phyloP scores from a whole-genome alignment of 2,888 invertebrate genomes.

The Stenchaetothrips biformis region DNA sequence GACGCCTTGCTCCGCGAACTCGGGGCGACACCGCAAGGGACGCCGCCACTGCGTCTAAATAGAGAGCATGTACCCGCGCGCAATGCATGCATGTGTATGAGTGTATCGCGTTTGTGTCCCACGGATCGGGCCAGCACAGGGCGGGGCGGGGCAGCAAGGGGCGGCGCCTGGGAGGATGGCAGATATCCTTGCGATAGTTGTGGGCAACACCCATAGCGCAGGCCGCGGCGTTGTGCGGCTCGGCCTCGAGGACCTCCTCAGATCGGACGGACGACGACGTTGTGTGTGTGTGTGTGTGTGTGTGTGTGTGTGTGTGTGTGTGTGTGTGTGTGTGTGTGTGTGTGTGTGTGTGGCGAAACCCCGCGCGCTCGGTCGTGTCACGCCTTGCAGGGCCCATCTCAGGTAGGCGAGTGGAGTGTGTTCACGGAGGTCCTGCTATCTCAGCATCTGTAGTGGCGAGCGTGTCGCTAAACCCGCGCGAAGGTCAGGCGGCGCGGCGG shows the following conservation, averaged over 20 bases:
- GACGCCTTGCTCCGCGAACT: too few species aligned
- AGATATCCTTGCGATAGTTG: constrained; percentile 13
- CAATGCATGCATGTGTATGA: too few species aligned
- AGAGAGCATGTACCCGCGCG: too few species aligned
- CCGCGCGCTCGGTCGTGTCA: neutral
- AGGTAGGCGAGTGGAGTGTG: too few species aligned
- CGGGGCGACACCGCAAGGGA: too few species aligned
- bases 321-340: too few species aligned
- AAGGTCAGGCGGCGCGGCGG: neutral
- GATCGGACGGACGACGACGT: too few species aligned
- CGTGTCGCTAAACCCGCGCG: neutral
- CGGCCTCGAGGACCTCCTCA: neutral
- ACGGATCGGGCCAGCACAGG: neutral
- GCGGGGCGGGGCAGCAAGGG: neutral
- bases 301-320: neutral
- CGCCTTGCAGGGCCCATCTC: too few species aligned
- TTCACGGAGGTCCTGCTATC: too few species aligned
- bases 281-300: neutral
- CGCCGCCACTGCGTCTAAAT: too few species aligned
- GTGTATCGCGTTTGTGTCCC: neutral
- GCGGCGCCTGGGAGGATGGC: neutral
- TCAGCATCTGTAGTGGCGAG: too few species aligned
- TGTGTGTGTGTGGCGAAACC: neutral
- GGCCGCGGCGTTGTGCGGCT: neutral
- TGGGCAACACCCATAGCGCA: constrained; percentile 2